Evolutionary conservation across 1,140 invertebrate species (phyloP).

Genomic region (Ips nitidus): DNA sequence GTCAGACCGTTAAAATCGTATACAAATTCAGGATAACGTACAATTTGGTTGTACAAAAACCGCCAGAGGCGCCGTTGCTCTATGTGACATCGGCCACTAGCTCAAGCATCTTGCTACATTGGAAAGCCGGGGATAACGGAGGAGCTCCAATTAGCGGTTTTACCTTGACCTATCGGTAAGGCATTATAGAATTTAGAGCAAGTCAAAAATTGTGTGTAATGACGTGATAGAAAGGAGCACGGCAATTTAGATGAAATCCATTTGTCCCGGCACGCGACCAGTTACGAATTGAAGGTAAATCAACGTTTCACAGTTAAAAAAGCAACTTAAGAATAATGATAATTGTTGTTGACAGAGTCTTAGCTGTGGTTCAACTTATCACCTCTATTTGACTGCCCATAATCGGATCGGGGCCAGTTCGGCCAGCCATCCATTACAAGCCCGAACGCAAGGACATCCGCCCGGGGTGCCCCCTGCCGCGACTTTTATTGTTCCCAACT

Average conservation of each 20-base stretch:
- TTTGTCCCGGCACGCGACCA: slow-evolving; percentile 64
- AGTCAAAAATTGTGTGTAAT: too few species aligned
- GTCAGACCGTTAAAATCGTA: too few species aligned
- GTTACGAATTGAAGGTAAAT: slow-evolving; percentile 66
- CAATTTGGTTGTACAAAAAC: slow-evolving; percentile 63
- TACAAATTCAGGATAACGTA: slow-evolving; percentile 51
- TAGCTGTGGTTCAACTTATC: slow-evolving; percentile 73
- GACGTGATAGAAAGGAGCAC: slow-evolving; percentile 55
- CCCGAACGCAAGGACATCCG: slow-evolving; percentile 70
- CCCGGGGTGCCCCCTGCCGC: slow-evolving; percentile 67
- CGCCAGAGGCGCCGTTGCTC: slow-evolving; percentile 67
- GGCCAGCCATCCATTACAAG: slow-evolving; percentile 67
- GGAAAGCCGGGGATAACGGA: slow-evolving; percentile 71
- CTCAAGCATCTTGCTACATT: slow-evolving; percentile 69
- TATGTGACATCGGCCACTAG: slow-evolving; percentile 73
- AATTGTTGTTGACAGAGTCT: slow-evolving; percentile 55
- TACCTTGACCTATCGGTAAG: slow-evolving; percentile 62
- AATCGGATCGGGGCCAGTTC: slow-evolving; percentile 75
- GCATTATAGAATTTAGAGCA: too few species aligned
- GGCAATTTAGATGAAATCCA: slow-evolving; percentile 66
- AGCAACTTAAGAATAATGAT: neutral
- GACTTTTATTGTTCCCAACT: slow-evolving; percentile 67
- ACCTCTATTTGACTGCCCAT: slow-evolving; percentile 68
- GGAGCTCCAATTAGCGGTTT: slow-evolving; percentile 67
- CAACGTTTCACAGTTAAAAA: neutral